A percentile compares a stretch with the other conserved stretches of the same genome.
Evolutionary conservation across 2,888 invertebrate genomes (phyloP).

Genomic region (Papilio gigon): DNA sequence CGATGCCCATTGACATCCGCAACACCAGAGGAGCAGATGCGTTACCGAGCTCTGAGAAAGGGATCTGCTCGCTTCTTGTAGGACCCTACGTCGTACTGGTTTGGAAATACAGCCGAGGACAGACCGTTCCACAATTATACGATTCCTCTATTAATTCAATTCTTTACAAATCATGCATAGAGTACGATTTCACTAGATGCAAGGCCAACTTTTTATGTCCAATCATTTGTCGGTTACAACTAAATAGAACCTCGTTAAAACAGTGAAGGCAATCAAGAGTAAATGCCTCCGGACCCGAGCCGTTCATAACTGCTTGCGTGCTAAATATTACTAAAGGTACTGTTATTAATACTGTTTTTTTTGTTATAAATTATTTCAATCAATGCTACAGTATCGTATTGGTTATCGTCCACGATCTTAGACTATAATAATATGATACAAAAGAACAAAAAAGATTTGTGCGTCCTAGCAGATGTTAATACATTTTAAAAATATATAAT

Average conservation of each 20-base stretch:
- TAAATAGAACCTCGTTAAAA: conserved; percentile 19
- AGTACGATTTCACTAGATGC: conserved; percentile 8
- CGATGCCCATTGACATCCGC: no score
- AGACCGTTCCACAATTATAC: not conserved
- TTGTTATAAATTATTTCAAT: not conserved
- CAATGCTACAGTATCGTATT: no score
- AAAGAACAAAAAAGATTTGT: no score
- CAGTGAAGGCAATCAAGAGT: conserved; percentile 17
- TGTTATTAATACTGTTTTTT: not conserved
- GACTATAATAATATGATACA: not conserved
- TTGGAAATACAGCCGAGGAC: no score
- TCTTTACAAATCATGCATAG: not conserved
- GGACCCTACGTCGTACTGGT: no score
- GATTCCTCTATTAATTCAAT: not conserved
- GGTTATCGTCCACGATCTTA: not conserved
- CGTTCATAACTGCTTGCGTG: conserved; percentile 12
- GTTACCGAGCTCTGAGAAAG: no score
- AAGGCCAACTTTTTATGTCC: conserved; percentile 14
- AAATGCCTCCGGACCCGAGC: conserved; percentile 1
- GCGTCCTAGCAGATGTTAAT: no score
- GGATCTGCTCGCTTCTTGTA: no score
- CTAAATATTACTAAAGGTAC: not conserved
- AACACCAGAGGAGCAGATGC: no score
- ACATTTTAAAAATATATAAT: no score
- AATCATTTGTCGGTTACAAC: conserved; percentile 20